A percentile compares a stretch with the other conserved stretches of the same genome.
phyloP scores from a whole-genome alignment of 2,888 invertebrate species.

The Oligia fasciuncula region DNA sequence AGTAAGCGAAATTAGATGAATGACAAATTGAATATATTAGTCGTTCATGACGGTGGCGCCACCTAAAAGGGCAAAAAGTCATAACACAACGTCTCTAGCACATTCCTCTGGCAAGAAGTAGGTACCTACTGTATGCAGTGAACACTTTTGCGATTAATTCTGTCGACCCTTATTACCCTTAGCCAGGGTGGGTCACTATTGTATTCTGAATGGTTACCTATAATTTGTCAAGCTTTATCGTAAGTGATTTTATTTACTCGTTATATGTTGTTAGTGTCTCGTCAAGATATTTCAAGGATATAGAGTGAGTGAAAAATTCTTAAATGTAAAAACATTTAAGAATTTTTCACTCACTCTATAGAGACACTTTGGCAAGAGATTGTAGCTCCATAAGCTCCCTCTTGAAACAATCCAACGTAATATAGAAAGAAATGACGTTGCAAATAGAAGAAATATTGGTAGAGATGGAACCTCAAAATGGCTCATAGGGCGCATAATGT shows the following conservation, averaged over 20 bases:
- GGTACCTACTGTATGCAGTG: background rate
- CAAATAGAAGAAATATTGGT: slow-evolving; percentile 83
- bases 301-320: too few species aligned
- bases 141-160: slow-evolving; percentile 6
- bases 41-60: too few species aligned
- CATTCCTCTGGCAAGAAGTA: background rate
- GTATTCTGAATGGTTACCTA: background rate
- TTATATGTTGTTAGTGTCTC: background rate
- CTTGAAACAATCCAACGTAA: slow-evolving; percentile 65
- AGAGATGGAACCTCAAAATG: slow-evolving; percentile 78
- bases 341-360: background rate
- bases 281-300: background rate
- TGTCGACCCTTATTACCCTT: background rate
- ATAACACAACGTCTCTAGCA: background rate
- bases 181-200: background rate
- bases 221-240: background rate
- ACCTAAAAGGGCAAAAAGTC: background rate
- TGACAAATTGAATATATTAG: background rate
- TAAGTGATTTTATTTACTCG: background rate
- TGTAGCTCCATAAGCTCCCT: slow-evolving; percentile 35
- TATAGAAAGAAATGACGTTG: slow-evolving; percentile 80
- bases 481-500: slow-evolving; percentile 81
- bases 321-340: too few species aligned
- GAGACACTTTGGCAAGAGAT: slow-evolving; percentile 5
- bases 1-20: background rate